These are phyloP conservation scores for Dreissena rostriformis DNA, from an alignment of 1,140 invertebrate genomes.

Conservation along the genomic window DNA sequence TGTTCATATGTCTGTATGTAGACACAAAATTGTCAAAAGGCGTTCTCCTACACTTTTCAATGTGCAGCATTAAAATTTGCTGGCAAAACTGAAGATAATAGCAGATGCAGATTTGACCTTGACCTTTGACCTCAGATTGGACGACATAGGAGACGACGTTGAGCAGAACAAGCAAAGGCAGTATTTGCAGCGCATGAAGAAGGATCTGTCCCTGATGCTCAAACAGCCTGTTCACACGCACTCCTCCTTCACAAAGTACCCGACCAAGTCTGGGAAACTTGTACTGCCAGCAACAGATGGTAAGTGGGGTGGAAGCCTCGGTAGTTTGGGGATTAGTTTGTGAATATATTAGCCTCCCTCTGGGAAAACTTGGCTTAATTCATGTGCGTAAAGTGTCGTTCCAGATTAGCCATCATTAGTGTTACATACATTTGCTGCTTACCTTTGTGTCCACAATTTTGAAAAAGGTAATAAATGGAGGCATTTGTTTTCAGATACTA, in stretches of 20 bases:
- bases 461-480: background rate
- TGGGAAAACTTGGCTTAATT: too few relatives aligned
- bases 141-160: slow-evolving; percentile 69
- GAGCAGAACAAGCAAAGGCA: slow-evolving; percentile 67
- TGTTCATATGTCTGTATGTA: too few relatives aligned
- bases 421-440: background rate
- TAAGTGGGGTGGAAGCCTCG: background rate
- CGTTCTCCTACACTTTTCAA: too few relatives aligned
- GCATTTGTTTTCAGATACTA: slow-evolving; percentile 1
- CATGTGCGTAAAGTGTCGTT: background rate
- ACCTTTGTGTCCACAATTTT: background rate
- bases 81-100: too few relatives aligned
- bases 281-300: slow-evolving; percentile 46
- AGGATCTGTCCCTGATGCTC: slow-evolving; percentile 84
- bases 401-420: background rate
- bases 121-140: slow-evolving; percentile 60
- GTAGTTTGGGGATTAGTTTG: background rate
- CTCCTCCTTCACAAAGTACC: slow-evolving; percentile 87
- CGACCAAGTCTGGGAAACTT: slow-evolving; percentile 72
- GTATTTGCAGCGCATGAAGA: slow-evolving; percentile 83
- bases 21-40: too few relatives aligned
- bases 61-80: too few relatives aligned
- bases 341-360: background rate
- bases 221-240: slow-evolving; percentile 86
- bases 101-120: slow-evolving; percentile 25